Evolutionary conservation across 2,113 vertebrate genomes (phyloP).

Genomic region (Chroicocephalus ridibundus): DNA sequence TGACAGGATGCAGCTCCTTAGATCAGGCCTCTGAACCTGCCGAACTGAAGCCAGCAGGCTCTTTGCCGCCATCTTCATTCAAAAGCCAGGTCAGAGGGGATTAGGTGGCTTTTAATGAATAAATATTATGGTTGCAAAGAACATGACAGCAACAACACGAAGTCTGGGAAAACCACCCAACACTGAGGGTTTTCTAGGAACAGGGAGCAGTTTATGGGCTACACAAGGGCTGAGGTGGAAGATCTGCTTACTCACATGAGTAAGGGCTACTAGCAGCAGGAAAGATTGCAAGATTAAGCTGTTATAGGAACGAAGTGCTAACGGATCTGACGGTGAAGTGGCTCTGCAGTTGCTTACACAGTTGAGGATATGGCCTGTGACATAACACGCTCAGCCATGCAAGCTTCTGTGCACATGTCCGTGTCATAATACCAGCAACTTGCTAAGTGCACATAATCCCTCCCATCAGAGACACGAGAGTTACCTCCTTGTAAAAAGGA

Average conservation of each 20-base stretch:
- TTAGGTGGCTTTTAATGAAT: neutral
- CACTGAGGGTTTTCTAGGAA: neutral
- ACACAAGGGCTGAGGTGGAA: neutral
- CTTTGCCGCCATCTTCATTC: neutral
- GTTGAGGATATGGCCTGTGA: neutral
- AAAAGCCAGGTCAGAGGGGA: neutral
- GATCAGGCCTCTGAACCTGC: neutral
- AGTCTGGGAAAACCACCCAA: neutral
- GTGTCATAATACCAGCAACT: neutral
- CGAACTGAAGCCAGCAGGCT: neutral
- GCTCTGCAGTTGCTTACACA: neutral
- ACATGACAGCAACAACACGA: neutral
- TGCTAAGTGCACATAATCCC: neutral
- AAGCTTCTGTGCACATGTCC: neutral
- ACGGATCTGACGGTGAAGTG: neutral
- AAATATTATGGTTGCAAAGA: neutral
- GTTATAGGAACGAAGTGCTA: neutral
- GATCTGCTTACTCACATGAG: neutral
- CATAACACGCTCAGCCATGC: constrained; percentile 3
- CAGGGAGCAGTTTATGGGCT: neutral
- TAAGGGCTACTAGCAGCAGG: neutral
- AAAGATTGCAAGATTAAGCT: constrained; percentile 9
- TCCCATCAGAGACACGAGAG: neutral
- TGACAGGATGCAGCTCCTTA: neutral
- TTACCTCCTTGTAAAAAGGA: neutral